These are phyloP conservation scores for Caranx melampygus DNA, from an alignment of 2,113 vertebrate species.

Conservation along the genomic window DNA sequence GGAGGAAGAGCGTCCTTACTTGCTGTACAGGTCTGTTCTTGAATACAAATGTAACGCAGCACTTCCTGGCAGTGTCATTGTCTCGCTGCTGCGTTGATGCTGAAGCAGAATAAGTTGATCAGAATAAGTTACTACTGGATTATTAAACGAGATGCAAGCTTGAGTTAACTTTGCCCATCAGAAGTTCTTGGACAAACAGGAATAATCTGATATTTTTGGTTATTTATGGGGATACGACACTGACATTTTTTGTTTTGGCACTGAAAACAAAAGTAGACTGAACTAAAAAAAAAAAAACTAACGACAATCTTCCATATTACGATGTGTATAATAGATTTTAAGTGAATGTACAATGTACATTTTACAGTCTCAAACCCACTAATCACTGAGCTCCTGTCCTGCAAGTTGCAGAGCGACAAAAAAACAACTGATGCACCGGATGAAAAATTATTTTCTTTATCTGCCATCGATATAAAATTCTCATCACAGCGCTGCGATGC, in stretches of 20 bases:
- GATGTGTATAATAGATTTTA: too few relatives aligned
- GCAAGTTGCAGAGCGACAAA: too few relatives aligned
- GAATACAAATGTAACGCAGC: background rate
- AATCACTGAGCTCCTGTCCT: too few relatives aligned
- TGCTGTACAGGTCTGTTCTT: background rate
- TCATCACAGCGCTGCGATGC: background rate
- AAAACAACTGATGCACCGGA: background rate
- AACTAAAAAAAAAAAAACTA: too few relatives aligned
- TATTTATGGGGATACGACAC: too few relatives aligned
- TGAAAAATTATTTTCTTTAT: background rate
- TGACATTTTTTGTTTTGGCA: too few relatives aligned
- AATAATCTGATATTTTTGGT: too few relatives aligned
- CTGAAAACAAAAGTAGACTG: too few relatives aligned
- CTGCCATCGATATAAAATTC: background rate
- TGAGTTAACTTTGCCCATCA: background rate
- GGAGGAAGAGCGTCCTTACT: conserved; percentile 10
- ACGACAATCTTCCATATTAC: too few relatives aligned
- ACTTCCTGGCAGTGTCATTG: background rate
- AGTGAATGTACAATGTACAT: too few relatives aligned
- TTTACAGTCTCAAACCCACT: too few relatives aligned
- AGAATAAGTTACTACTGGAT: background rate
- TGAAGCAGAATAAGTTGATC: background rate
- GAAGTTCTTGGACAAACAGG: background rate
- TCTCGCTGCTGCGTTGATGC: background rate
- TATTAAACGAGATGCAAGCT: background rate